Base-by-base conservation (phyloP, 2,888 invertebrate genomes). In the Drosophila nigricruria region DNA sequence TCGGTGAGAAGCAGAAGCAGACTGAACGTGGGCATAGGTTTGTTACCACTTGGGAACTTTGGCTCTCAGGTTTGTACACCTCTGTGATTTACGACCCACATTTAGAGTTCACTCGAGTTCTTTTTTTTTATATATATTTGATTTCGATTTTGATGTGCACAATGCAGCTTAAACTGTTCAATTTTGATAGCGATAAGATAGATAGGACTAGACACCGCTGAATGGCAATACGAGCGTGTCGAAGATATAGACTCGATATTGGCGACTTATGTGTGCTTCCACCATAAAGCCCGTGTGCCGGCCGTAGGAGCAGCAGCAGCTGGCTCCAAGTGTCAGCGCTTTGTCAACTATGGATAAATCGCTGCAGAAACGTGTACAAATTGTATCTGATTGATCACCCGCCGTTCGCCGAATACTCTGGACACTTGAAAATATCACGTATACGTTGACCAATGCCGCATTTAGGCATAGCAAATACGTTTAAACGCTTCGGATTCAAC, bases 91-190 rank as follows among this genome's bases (percentile, higher is more conserved):
- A 76, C 65, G 57, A 64, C 63, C 72, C 53, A 50, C 65, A 69
- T 47, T 45, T 64, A 32, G 50, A 56, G 54, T 73, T 66, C 43
- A 57, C 40, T 73, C 70, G 54, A 65, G 45, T 10, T 10, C 60
- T 67, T 64, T 69, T 70, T 61, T 56, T 77, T 6, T 52, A 4
- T 16, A 6, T 42, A 20, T 42, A 25, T 45, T 16, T 45, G 52
- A 34, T 23, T 30, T 50, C 34, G 52, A 36, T 53, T 53, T 30
- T 20, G 81, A 75, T 82, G 75, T 79, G 62, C 74, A 70, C 72
- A 79, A 78, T 87, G 89, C 73, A 89, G 86, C 89, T 87, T 87
- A 89, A 81, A 81, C 63, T 82, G 85, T 88, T 84, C 67, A 66
- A 66, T 42, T 76, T 70, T 54, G 38, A 40, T n/a, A 58, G 47